Percentiles rank a stretch among this genome's conserved stretches.
Evolutionary conservation across 2,888 invertebrate species (phyloP).

Genomic region (Zygogramma bicolorata): DNA sequence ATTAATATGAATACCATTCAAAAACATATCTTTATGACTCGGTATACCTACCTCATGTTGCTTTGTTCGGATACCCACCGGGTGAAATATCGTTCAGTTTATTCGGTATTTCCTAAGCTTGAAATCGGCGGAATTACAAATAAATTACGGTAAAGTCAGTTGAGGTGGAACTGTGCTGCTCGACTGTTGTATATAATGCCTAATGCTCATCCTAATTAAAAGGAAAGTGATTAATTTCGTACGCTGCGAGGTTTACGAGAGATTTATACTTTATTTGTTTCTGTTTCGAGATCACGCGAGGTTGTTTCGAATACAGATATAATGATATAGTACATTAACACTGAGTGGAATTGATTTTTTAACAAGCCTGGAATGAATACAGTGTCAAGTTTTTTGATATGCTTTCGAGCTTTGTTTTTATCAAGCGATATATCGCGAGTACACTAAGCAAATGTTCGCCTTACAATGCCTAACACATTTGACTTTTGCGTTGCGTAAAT

Average conservation of each 20-base stretch:
- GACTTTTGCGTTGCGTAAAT: too few species aligned
- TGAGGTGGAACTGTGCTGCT: slow-evolving; percentile 2
- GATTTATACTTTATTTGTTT: slow-evolving; percentile 16
- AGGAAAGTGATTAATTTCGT: slow-evolving; percentile 15
- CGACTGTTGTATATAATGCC: slow-evolving; percentile 5
- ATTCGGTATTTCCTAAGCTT: not conserved
- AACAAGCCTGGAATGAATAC: not conserved
- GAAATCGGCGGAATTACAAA: not conserved
- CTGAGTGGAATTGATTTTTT: not conserved
- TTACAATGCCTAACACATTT: too few species aligned
- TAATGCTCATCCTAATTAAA: slow-evolving; percentile 22
- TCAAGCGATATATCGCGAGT: too few species aligned
- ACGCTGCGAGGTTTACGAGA: not conserved
- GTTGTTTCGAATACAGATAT: not conserved
- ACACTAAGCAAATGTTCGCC: too few species aligned
- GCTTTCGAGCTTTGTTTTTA: too few species aligned
- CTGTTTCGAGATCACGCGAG: not conserved
- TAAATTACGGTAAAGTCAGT: not conserved
- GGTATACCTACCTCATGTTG: not conserved
- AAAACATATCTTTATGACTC: not conserved
- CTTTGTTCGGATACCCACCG: not conserved
- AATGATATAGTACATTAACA: not conserved
- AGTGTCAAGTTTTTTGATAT: too few species aligned
- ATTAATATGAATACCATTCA: too few species aligned
- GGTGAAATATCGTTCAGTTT: not conserved